Evolutionary conservation across 2,113 vertebrate genomes (phyloP).

Genomic region (Cynocephalus volans): DNA sequence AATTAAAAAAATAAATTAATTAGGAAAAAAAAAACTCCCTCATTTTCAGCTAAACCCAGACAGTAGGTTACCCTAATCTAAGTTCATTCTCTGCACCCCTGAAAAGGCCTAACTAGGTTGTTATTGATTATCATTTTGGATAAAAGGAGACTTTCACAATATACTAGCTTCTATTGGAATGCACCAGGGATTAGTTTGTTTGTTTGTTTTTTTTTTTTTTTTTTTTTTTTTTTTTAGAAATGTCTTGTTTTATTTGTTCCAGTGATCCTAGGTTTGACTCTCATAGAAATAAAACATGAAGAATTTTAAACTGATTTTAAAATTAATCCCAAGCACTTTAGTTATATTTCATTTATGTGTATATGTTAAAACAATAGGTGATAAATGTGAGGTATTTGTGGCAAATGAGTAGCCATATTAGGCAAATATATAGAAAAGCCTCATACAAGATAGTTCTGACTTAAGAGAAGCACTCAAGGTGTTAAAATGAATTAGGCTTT

Average conservation of each 20-base stretch:
- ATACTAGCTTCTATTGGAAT: not conserved
- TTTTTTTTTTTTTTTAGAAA: not conserved
- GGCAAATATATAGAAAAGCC: not conserved
- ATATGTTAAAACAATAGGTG: not conserved
- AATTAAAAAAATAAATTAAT: too few relatives aligned
- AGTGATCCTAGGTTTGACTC: not conserved
- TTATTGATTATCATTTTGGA: not conserved
- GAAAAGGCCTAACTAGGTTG: constrained; percentile 1
- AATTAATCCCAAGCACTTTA: constrained; percentile 6
- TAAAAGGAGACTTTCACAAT: not conserved
- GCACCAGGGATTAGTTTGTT: not conserved
- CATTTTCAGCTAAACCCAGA: constrained; percentile 13
- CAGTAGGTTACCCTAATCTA: not conserved
- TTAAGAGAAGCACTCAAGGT: constrained; percentile 5
- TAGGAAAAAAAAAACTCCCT: not conserved
- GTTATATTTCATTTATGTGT: constrained; percentile 15
- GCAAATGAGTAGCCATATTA: constrained; percentile 5
- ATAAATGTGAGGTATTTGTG: constrained; percentile 50
- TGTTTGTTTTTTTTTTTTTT: not conserved
- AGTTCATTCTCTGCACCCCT: constrained; percentile 18
- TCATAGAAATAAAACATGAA: constrained; percentile 57
- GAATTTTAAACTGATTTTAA: constrained; percentile 59
- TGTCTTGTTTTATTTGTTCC: not conserved
- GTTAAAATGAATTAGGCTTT: constrained; percentile 2
- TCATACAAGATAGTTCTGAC: not conserved